Percentiles rank a stretch among this genome's conserved stretches.
These are phyloP conservation scores for Percopsis omiscomaycus DNA, from an alignment of 2,797 vertebrate genomes.

Conservation along the genomic window DNA sequence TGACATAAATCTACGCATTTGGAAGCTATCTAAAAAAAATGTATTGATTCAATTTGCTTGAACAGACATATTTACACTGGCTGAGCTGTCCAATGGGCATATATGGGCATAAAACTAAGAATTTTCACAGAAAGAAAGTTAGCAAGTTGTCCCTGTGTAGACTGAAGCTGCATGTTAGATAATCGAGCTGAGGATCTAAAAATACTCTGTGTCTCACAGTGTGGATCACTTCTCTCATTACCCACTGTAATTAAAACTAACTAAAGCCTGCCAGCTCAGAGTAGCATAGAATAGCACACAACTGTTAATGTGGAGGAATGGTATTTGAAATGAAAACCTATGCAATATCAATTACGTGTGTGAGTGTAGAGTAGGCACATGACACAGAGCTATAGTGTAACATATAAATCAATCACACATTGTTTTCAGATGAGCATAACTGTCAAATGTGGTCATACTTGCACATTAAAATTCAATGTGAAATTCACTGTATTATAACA, in stretches of 20 bases:
- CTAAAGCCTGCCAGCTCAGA: conserved; percentile 62
- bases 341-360: conserved; percentile 35
- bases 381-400: conserved; percentile 18
- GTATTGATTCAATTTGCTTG: conserved; percentile 7
- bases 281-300: conserved; percentile 64
- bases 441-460: conserved; percentile 15
- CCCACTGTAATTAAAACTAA: conserved; percentile 80
- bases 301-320: conserved; percentile 68
- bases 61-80: conserved; percentile 18
- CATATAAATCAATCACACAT: conserved; percentile 33
- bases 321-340: conserved; percentile 59
- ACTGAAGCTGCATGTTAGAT: conserved; percentile 62
- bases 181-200: conserved; percentile 75
- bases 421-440: conserved; percentile 10
- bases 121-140: conserved; percentile 54
- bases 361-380: conserved; percentile 34
- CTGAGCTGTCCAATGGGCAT: conserved; percentile 5
- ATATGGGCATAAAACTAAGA: conserved; percentile 27
- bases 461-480: not conserved
- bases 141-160: conserved; percentile 38
- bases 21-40: conserved; percentile 9
- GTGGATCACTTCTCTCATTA: conserved; percentile 77
- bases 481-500: too few species aligned
- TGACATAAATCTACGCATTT: conserved; percentile 1
- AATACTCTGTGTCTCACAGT: conserved; percentile 75